Evolutionary conservation across 1,140 invertebrate species (phyloP).

Genomic region (Laupala kohalensis): DNA sequence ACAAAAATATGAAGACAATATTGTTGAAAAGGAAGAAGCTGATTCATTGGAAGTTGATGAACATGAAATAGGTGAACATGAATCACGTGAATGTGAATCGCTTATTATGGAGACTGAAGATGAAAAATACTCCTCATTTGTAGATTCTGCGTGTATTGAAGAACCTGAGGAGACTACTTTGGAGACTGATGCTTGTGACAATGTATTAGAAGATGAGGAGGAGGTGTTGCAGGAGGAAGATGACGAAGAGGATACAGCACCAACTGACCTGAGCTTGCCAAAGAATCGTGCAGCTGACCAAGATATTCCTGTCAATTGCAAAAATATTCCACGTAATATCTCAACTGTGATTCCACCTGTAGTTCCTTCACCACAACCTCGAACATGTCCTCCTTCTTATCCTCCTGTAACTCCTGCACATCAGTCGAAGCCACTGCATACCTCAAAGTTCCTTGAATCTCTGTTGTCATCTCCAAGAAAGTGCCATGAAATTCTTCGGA

Average conservation of each 20-base stretch:
- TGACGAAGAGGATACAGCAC: slow-evolving; percentile 1
- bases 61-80: neutral
- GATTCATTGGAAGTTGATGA: neutral
- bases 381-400: slow-evolving; percentile 14
- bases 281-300: neutral
- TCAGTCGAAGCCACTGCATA: slow-evolving; percentile 12
- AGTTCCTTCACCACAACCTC: slow-evolving; percentile 13
- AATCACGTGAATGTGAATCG: neutral
- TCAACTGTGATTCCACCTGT: neutral
- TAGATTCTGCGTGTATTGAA: neutral
- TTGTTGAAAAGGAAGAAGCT: neutral
- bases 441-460: slow-evolving; percentile 17
- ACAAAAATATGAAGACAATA: slow-evolving; percentile 4
- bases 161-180: neutral
- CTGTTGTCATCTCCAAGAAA: slow-evolving; percentile 17
- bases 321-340: neutral
- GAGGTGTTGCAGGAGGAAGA: slow-evolving; percentile 6
- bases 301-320: slow-evolving; percentile 1
- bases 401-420: slow-evolving; percentile 12
- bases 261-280: slow-evolving; percentile 13
- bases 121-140: neutral
- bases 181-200: neutral
- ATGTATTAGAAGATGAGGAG: neutral
- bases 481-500: slow-evolving; percentile 6
- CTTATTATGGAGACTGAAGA: neutral